phyloP scores from a whole-genome alignment of 2,113 vertebrate genomes.

The Tachysurus vachellii region DNA sequence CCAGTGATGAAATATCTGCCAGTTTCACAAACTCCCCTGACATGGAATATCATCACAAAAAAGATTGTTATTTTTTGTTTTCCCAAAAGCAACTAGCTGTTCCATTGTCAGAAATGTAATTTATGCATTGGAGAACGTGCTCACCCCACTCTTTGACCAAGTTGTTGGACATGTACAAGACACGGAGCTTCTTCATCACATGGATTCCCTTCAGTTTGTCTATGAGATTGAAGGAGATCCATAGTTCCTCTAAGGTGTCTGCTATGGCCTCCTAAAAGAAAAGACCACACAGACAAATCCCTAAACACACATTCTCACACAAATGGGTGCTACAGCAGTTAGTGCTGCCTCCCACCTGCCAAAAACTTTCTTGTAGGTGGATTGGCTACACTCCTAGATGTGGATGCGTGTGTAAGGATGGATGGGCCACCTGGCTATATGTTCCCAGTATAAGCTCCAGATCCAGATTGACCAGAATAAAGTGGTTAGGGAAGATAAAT shows the following conservation, averaged over 20 bases:
- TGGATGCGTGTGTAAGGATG: neutral
- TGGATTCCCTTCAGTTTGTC: constrained; percentile 94
- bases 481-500: neutral
- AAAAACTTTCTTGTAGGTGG: neutral
- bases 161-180: constrained; percentile 98
- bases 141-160: constrained; percentile 97
- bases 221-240: constrained; percentile 97
- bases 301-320: neutral
- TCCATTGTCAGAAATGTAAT: constrained; percentile 37
- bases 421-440: neutral
- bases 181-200: constrained; percentile 87
- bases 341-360: neutral
- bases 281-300: constrained; percentile 20
- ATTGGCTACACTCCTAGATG: neutral
- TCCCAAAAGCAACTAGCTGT: neutral
- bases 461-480: neutral
- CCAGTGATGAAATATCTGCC: constrained; percentile 83
- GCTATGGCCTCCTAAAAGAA: constrained; percentile 86
- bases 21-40: constrained; percentile 88
- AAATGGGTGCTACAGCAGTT: neutral
- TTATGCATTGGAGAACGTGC: constrained; percentile 41
- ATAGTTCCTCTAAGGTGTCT: constrained; percentile 90
- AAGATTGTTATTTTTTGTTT: neutral
- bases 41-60: constrained; percentile 51
- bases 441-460: neutral